Evolutionary conservation across 2,113 vertebrate species (phyloP), one percentile per base, ranked within the genome.

Genomic region (Nesogale talazaci): DNA sequence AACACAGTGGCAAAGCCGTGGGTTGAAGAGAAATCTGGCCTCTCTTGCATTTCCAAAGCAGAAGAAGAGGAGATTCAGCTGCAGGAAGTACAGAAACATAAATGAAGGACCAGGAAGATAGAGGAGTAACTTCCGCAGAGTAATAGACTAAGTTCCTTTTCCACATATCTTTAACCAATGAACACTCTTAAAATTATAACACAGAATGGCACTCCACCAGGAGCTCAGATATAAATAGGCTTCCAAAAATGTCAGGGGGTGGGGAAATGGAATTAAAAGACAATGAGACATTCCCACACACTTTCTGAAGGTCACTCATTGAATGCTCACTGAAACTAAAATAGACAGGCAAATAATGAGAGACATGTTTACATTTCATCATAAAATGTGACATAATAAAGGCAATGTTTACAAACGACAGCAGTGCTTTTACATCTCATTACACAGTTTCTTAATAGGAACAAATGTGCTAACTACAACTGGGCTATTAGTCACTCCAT

Each of bases 301-400:
- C 46, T 52, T 52, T 52, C 46, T 52, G 46, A 52, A 52, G 46
- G 46, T 12, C 46, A 52, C 46, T 52, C 46, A 78, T 36, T 31
- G 17, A 90, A 86, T 92, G 77, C 12, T 63, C 27, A 75, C 36
- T 87, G 83, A 31, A 76, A 83, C 65, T 92, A 59, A 46, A 92
- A 46, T 76, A 36, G 38, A 80, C 40, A 83, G 40, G 25, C 34
- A 93, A 84, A 70, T 14, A 81, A 86, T 25, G 52, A 52, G 74
- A 93, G 93, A 77, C 34, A 57, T 76, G 79, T 88, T 93, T 52
- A 91, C 5, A 27, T 69, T 85, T 78, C 67, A 10, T 65, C 75
- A 57, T 52, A 90, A 6, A 94, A 75, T 69, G 7, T 84, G 34
- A 77, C n/a, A 56, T 52, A 79, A 1, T 36, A 63, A 80, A 90